Conservation (phyloP, 2,797 vertebrate species). For the Acrossocheilus wenchowensis region DNA sequence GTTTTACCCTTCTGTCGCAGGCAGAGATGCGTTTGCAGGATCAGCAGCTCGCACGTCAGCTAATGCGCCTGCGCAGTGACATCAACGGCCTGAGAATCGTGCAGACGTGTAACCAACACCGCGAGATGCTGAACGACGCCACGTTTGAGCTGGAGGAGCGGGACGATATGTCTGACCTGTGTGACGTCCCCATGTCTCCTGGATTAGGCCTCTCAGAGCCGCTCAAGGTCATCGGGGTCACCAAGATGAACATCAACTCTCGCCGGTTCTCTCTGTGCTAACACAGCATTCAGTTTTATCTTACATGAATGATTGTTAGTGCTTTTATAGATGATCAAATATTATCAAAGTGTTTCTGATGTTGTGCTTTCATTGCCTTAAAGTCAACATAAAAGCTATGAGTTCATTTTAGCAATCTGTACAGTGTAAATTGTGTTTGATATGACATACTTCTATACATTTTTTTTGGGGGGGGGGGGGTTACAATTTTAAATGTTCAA, state of each 20-base stretch:
- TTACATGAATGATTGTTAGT: background rate
- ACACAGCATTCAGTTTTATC: slow-evolving; percentile 25
- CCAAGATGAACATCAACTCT: slow-evolving; percentile 98
- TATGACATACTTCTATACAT: background rate
- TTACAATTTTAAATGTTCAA: background rate
- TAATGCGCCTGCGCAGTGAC: slow-evolving; percentile 90
- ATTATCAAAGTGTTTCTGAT: background rate
- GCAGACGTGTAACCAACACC: slow-evolving; percentile 92
- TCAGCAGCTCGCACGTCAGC: slow-evolving; percentile 92
- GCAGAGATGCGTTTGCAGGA: slow-evolving; percentile 93
- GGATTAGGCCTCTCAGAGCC: slow-evolving; percentile 91
- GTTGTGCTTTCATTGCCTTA: background rate
- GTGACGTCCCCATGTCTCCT: slow-evolving; percentile 86
- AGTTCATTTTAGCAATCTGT: background rate
- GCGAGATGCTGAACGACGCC: slow-evolving; percentile 93
- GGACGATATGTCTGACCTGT: slow-evolving; percentile 92
- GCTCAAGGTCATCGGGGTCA: slow-evolving; percentile 94
- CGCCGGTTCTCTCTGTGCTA: slow-evolving; percentile 95
- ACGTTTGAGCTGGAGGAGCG: slow-evolving; percentile 92
- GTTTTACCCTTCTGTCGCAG: slow-evolving; percentile 67
- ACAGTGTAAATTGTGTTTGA: background rate
- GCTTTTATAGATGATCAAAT: background rate
- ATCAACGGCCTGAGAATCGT: slow-evolving; percentile 96
- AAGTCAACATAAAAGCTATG: background rate
- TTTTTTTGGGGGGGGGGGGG: no score